These are phyloP conservation scores for Protonemura montana DNA, from an alignment of 2,888 invertebrate species.

Conservation along the genomic window DNA sequence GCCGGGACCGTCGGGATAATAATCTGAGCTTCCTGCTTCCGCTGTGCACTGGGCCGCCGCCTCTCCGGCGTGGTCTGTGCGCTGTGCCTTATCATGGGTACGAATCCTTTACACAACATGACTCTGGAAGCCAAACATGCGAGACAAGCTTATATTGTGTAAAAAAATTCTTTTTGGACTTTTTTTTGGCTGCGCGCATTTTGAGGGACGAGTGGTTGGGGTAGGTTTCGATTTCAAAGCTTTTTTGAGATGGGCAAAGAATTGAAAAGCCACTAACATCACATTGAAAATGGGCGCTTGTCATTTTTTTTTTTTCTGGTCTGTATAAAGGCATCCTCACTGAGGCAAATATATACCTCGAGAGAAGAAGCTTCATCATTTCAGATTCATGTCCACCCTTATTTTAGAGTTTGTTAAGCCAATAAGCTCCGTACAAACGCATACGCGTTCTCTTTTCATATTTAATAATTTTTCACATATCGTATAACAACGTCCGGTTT, in stretches of 20 bases:
- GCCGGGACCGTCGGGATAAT: neutral
- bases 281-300: neutral
- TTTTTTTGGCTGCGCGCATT: neutral
- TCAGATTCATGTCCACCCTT: neutral
- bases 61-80: neutral
- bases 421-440: neutral
- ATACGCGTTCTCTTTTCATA: neutral
- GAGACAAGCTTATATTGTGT: neutral
- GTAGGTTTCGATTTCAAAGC: neutral
- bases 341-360: neutral
- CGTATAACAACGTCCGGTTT: neutral
- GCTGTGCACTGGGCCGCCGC: neutral
- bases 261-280: neutral
- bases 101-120: neutral
- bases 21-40: slow-evolving; percentile 2
- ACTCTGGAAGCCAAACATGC: neutral
- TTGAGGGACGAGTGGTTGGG: neutral
- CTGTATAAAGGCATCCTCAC: neutral
- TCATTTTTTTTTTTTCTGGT: neutral
- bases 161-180: neutral
- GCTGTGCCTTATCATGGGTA: neutral
- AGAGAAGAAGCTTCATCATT: neutral
- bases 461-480: neutral
- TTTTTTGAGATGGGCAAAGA: slow-evolving; percentile 2
- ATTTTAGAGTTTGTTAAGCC: neutral